A percentile compares a stretch with the other conserved stretches of the same genome.
These are phyloP conservation scores for Netelia inedita DNA, from an alignment of 2,888 invertebrate genomes.

Conservation along the genomic window DNA sequence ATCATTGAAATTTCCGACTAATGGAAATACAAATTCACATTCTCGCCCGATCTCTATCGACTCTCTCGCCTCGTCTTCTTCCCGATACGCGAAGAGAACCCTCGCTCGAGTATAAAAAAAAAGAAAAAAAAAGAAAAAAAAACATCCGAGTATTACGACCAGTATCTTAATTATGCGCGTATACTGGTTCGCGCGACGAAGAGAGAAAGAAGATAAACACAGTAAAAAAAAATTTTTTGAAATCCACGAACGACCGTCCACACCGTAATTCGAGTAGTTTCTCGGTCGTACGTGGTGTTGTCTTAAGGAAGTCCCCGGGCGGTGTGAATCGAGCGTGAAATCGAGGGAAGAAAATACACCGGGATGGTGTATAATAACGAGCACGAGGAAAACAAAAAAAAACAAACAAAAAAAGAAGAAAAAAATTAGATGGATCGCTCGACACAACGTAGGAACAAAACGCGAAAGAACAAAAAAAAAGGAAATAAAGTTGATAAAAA, in stretches of 20 bases:
- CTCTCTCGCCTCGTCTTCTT: too few relatives aligned
- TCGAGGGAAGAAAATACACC: slow-evolving; percentile 43
- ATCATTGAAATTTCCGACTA: too few relatives aligned
- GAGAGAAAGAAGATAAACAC: not conserved
- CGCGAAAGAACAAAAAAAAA: not conserved
- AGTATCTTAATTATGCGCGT: slow-evolving; percentile 11
- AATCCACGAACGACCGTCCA: not conserved
- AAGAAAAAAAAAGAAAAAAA: not conserved
- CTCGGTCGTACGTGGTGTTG: not conserved
- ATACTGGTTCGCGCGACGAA: not conserved
- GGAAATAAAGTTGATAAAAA: not conserved
- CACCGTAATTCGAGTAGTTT: slow-evolving; percentile 12
- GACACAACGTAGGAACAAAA: slow-evolving; percentile 6
- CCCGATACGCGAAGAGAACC: too few relatives aligned
- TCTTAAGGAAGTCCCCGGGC: slow-evolving; percentile 8
- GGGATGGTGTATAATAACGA: slow-evolving; percentile 25
- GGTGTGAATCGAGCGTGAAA: slow-evolving; percentile 61
- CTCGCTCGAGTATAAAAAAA: too few relatives aligned
- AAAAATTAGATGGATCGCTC: slow-evolving; percentile 29
- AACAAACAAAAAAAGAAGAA: slow-evolving; percentile 3
- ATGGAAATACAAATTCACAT: too few relatives aligned
- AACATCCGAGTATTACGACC: not conserved
- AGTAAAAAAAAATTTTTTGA: not conserved
- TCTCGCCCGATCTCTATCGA: too few relatives aligned
- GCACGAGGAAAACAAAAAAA: slow-evolving; percentile 20